Evolutionary conservation across 35 echinoderm and acorn worm species (phyloP), one percentile per base, ranked within the genome.

Genomic region (Ophioderma brevispina): DNA sequence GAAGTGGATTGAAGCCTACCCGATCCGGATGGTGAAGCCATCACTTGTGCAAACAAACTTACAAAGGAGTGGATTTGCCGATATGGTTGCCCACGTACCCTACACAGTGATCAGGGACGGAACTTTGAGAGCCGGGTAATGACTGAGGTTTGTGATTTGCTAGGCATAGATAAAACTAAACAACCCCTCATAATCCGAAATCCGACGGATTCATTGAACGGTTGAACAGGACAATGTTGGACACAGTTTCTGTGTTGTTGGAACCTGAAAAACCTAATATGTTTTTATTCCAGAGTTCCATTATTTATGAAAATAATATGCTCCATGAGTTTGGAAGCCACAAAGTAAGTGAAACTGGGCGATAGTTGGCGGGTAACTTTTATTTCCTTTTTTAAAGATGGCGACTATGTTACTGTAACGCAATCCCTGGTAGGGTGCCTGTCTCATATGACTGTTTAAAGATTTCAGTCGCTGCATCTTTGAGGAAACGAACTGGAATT

Each of bases 91-190:
- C 91, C 91, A 33, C 55, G 82, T 15, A 35, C 81, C 33, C 13
- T 93, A n/a, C 85, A 88, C 40, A 55, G 76, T 75, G 85, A 92
- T 55, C 91, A 92, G 30, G 85, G 91, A 40, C 28, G 77, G 1
- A 43, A 92, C 0, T 92, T 88, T 25, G 91, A 92, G 32, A 88
- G 78, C 2, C n/a, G 32, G 5, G 25, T 92, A 18, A 82, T 92
- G 50, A 18, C 76, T 10, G 84, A 88, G 50, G 76, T 75, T 1
- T 92, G 91, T 38, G 63, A 81, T 33, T 4, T 77, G n/a, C 33
- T 92, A 23, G 32, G 34, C 32, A 88, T 92, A 42, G 0, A 33
- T 14, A 88, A 88, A 30, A 88, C 79, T 15, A 80, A 64, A 88
- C 78, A 1, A 93, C 85, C n/a, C 78, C 91, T 4, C 80, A 80